Conservation (phyloP, 2,888 invertebrate species). For the Epinotia brunnichana region DNA sequence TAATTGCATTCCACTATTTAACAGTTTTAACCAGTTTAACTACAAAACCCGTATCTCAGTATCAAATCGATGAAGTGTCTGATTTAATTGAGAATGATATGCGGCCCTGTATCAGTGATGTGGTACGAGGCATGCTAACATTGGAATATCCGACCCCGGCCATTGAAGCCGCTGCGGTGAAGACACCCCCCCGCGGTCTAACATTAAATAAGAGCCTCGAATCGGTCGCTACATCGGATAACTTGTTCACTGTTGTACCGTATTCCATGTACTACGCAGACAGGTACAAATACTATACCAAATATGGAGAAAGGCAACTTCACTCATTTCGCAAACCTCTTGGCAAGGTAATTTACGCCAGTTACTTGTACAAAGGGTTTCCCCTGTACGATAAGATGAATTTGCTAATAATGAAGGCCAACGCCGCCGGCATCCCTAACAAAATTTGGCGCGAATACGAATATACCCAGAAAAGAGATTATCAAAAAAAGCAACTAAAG, state of each 20-base stretch:
- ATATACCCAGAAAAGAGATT: constrained; percentile 16
- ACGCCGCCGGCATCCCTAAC: constrained; percentile 41
- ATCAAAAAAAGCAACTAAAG: not conserved
- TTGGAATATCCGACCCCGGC: constrained; percentile 31
- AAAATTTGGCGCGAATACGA: constrained; percentile 37
- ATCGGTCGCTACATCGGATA: constrained; percentile 53
- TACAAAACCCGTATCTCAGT: constrained; percentile 53
- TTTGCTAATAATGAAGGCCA: constrained; percentile 15
- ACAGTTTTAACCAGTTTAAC: constrained; percentile 59
- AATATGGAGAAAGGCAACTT: constrained; percentile 50
- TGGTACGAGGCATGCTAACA: constrained; percentile 47
- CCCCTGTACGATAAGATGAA: constrained; percentile 39
- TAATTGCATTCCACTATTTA: constrained; percentile 57
- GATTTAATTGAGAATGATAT: constrained; percentile 52
- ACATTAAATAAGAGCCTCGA: constrained; percentile 53
- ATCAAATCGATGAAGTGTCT: constrained; percentile 57
- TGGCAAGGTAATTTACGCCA: constrained; percentile 42
- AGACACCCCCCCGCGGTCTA: not conserved
- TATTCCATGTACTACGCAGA: constrained; percentile 55
- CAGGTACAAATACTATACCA: constrained; percentile 53
- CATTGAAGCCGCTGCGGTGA: not conserved
- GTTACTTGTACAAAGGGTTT: constrained; percentile 47
- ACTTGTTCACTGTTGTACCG: constrained; percentile 55
- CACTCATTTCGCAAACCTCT: constrained; percentile 47
- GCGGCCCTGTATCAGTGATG: constrained; percentile 60